These are phyloP conservation scores for Drosophila repleta DNA, from an alignment of 1,140 invertebrate genomes.

Conservation along the genomic window DNA sequence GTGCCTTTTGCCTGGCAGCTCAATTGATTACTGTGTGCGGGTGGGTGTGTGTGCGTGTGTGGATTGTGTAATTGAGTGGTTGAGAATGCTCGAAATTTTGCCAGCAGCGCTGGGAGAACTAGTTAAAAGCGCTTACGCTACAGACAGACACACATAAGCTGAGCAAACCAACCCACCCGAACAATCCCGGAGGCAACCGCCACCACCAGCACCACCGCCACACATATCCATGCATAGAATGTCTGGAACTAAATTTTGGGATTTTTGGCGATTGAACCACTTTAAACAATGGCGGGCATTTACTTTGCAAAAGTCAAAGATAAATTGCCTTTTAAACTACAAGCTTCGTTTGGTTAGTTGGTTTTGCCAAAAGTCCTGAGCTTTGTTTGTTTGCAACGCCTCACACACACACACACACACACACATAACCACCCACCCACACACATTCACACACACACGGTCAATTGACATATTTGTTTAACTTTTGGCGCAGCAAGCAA, in stretches of 20 bases:
- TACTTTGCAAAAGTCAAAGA: slow-evolving; percentile 77
- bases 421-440: not conserved
- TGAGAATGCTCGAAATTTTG: slow-evolving; percentile 59
- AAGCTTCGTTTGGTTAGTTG: slow-evolving; percentile 60
- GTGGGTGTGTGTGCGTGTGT: slow-evolving; percentile 20
- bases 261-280: slow-evolving; percentile 53
- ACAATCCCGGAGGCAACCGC: not conserved
- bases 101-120: slow-evolving; percentile 48
- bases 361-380: slow-evolving; percentile 58
- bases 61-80: slow-evolving; percentile 71
- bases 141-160: slow-evolving; percentile 34
- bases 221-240: slow-evolving; percentile 1
- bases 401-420: slow-evolving; percentile 15
- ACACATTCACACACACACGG: slow-evolving; percentile 24
- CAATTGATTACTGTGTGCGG: slow-evolving; percentile 62
- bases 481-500: slow-evolving; percentile 70
- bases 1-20: slow-evolving; percentile 60
- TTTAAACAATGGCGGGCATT: slow-evolving; percentile 76
- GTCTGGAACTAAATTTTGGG: slow-evolving; percentile 1
- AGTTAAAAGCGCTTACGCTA: slow-evolving; percentile 60
- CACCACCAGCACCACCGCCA: slow-evolving; percentile 8
- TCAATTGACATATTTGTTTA: slow-evolving; percentile 80
- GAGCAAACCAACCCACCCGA: slow-evolving; percentile 8
- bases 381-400: slow-evolving; percentile 64
- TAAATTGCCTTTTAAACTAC: slow-evolving; percentile 81